A percentile compares a stretch with the other conserved stretches of the same genome.
Conservation (phyloP, 2,113 vertebrate species). For the Ailuropoda melanoleuca region DNA sequence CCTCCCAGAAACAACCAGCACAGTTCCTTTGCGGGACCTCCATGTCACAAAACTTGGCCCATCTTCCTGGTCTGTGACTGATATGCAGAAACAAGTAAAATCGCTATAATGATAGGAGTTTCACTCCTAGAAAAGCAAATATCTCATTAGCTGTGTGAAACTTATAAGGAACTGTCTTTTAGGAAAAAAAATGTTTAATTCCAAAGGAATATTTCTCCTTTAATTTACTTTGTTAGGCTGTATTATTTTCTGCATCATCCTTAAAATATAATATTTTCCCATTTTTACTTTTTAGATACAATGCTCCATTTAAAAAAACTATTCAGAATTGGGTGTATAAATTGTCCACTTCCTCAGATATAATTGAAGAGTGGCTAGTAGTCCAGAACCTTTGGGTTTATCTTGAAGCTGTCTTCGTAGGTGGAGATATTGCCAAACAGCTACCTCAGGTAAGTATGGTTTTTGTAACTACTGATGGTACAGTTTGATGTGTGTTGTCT, state of each 20-base stretch:
- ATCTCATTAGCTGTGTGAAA: background rate
- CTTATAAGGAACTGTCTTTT: background rate
- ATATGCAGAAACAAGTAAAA: background rate
- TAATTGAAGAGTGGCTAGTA: conserved; percentile 88
- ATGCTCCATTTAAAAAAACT: conserved; percentile 85
- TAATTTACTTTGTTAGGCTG: background rate
- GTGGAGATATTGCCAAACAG: conserved; percentile 88
- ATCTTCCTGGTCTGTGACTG: background rate
- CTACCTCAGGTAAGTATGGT: conserved; percentile 85
- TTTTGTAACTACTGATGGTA: background rate
- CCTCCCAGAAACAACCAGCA: background rate
- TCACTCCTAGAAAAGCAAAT: conserved; percentile 18
- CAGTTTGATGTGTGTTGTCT: background rate
- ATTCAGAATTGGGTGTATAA: conserved; percentile 88
- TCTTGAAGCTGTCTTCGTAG: conserved; percentile 89
- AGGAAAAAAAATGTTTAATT: background rate
- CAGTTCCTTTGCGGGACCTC: background rate
- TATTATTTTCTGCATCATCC: background rate
- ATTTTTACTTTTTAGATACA: conserved; percentile 80
- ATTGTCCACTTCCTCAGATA: conserved; percentile 83
- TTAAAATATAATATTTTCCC: conserved; percentile 35
- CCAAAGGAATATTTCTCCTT: background rate
- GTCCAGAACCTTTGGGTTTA: conserved; percentile 90
- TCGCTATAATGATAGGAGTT: background rate
- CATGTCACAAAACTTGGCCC: background rate